Evolutionary conservation across 2,797 vertebrate genomes (phyloP).

Genomic region (Ptychobarbus kaznakovi): DNA sequence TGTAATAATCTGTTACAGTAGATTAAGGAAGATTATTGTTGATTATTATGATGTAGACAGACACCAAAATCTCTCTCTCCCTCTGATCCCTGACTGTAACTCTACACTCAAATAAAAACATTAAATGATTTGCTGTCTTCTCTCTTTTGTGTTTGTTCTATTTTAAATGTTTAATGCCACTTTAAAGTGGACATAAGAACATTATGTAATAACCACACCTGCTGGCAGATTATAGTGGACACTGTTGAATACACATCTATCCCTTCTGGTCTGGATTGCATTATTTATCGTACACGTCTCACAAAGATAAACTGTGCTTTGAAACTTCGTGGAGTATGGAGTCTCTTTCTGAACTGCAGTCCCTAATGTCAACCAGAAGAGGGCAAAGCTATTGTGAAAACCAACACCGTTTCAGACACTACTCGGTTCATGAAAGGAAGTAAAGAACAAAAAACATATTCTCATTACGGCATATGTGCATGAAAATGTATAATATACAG

Average conservation of each 20-base stretch:
- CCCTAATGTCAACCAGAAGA: neutral
- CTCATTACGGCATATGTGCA: neutral
- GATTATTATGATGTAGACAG: conserved; percentile 67
- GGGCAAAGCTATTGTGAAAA: neutral
- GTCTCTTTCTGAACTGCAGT: neutral
- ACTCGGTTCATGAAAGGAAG: neutral
- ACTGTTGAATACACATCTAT: neutral
- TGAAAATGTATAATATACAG: neutral
- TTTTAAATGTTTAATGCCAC: neutral
- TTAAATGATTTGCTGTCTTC: conserved; percentile 65
- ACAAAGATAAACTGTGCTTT: neutral
- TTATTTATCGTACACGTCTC: neutral
- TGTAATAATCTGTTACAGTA: conserved; percentile 69
- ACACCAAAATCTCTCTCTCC: conserved; percentile 67
- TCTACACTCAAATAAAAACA: conserved; percentile 52
- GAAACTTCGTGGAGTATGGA: neutral
- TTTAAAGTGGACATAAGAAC: neutral
- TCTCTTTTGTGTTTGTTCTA: neutral
- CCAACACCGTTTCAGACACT: neutral
- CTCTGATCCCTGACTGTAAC: conserved; percentile 63
- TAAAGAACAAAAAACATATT: neutral
- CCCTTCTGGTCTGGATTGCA: neutral
- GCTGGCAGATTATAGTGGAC: neutral
- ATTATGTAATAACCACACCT: neutral
- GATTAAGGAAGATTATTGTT: conserved; percentile 63